These are phyloP conservation scores for Calonectris borealis DNA, from an alignment of 2,113 vertebrate genomes.

Conservation along the genomic window DNA sequence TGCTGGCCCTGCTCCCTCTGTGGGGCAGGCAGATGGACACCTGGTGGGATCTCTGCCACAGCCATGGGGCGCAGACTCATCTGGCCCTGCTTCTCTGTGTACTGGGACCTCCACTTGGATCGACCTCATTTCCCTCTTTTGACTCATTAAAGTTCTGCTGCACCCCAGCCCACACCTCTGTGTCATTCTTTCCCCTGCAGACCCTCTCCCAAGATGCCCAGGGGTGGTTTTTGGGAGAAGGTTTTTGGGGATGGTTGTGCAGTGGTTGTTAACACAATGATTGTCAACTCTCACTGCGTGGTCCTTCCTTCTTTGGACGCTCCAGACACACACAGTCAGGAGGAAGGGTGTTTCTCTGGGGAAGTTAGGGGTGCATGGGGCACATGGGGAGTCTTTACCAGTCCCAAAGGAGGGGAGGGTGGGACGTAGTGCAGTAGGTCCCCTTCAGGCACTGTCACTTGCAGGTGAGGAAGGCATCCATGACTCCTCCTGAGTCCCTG, in stretches of 20 bases:
- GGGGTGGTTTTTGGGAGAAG: not conserved
- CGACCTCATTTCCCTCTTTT: not conserved
- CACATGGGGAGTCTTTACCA: not conserved
- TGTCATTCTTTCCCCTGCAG: not conserved
- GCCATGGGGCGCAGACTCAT: not conserved
- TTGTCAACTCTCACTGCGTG: fast-evolving
- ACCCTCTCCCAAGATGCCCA: not conserved
- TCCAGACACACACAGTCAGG: not conserved
- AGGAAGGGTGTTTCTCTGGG: not conserved
- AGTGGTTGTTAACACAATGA: not conserved
- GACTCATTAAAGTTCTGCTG: not conserved
- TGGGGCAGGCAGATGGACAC: not conserved
- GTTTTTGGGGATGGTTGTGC: not conserved
- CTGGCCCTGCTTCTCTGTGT: not conserved
- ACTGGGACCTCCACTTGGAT: fast-evolving
- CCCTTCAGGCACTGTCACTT: not conserved
- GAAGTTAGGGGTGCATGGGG: not conserved
- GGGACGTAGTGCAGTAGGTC: not conserved
- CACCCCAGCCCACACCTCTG: not conserved
- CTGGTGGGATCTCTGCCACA: fast-evolving
- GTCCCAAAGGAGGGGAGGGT: not conserved
- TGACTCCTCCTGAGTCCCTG: too few species aligned
- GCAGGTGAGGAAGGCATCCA: not conserved
- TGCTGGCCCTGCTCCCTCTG: not conserved
- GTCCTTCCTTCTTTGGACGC: not conserved